phyloP scores from a whole-genome alignment of 2,113 vertebrate genomes.

The Syrmaticus mikado region DNA sequence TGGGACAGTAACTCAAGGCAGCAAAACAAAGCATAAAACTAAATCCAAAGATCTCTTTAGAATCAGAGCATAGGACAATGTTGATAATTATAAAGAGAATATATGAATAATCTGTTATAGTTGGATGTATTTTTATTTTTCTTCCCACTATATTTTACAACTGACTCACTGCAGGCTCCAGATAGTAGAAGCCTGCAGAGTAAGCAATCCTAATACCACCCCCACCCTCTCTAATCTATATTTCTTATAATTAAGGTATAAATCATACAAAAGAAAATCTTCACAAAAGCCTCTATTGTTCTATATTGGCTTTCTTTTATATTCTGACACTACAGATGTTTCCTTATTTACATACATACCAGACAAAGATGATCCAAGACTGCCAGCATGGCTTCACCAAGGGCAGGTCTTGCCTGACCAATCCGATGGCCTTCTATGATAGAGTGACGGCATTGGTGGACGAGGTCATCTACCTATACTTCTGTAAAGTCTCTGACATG shows the following conservation, averaged over 20 bases:
- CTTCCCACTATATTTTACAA: background rate
- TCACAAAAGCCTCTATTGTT: background rate
- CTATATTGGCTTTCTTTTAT: background rate
- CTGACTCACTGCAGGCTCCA: background rate
- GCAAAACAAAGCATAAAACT: background rate
- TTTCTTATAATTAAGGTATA: background rate
- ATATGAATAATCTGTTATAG: background rate
- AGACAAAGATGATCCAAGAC: too few relatives aligned
- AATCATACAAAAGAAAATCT: background rate
- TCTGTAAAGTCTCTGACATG: too few relatives aligned
- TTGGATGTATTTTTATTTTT: background rate
- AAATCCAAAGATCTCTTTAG: background rate
- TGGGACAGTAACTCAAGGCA: background rate
- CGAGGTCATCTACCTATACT: too few relatives aligned
- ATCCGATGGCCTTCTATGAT: too few relatives aligned
- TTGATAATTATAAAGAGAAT: slow-evolving; percentile 8
- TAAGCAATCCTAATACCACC: background rate
- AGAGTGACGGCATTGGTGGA: too few relatives aligned
- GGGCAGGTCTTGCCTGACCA: too few relatives aligned
- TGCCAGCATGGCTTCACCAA: too few relatives aligned
- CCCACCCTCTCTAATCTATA: background rate
- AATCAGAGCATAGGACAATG: background rate
- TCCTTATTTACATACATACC: background rate
- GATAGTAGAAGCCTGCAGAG: background rate
- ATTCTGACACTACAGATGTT: background rate